Evolutionary conservation across 2,888 invertebrate genomes (phyloP), one percentile per base, ranked within the genome.

Genomic region (Tanypteryx hageni): DNA sequence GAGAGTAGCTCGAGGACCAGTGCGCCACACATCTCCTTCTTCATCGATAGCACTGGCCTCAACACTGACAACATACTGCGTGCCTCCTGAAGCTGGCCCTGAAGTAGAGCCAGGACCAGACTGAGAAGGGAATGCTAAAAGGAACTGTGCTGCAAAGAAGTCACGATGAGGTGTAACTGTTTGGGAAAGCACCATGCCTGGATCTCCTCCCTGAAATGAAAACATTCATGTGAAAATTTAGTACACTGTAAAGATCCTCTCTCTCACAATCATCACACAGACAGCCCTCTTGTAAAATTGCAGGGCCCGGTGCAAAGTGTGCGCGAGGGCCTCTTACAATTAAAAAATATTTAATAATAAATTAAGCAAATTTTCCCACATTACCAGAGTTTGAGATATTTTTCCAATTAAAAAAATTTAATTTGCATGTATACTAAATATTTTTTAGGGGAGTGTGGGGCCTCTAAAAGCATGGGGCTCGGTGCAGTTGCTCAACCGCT

Each of bases 81-180:
- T 97, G 18, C 97, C 97, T 0, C 96, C 95, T 0, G 96, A 95
- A 10, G 94, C 94, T 16, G 94, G 91, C 59, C 94, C 94, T 84
- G 93, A 93, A n/a, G 93, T 95, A 95, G 93, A 95, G 11, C 93
- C 93, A 44, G 93, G 93, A 44, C 93, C 94, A 22, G 94, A 57
- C 9, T 94, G 94, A 27, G 94, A 93, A 16, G 94, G 95, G 31
- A 98, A 97, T 0, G 97, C 96, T 68, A 99, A 96, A 92, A 99
- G 95, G 95, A 99, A 99, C 95, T 98, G 98, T 0, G 98, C 98
- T 0, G 98, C 98, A 95, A 99, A 98, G 96, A 99, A 99, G 94
- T 99, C 99, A 58, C 98, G 97, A 94, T 99, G 98, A 0, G 99
- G 99, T 14, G 97, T 96, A 4, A 98, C 98, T 0, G 97, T 98